phyloP scores from a whole-genome alignment of 2,888 invertebrate genomes.

The Yponomeuta plumbellus region DNA sequence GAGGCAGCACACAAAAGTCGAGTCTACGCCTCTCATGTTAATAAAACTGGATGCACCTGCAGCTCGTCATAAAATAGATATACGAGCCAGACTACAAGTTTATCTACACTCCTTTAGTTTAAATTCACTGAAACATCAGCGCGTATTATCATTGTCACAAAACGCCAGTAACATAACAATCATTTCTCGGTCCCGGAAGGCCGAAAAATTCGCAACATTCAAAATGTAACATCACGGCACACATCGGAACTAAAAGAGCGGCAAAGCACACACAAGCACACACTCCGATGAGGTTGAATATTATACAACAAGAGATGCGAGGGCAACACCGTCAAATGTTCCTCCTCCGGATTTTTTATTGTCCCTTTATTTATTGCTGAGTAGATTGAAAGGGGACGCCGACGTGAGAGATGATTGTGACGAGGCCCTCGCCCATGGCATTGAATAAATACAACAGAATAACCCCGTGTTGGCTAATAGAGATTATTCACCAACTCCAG shows the following conservation, averaged over 20 bases:
- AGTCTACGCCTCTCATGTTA: too few relatives aligned
- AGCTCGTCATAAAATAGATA: too few relatives aligned
- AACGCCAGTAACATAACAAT: conserved; percentile 5
- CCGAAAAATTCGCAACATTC: background rate
- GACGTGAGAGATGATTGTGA: conserved; percentile 55
- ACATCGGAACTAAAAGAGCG: background rate
- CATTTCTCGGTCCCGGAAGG: background rate
- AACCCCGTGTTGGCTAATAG: background rate
- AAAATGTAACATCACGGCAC: background rate
- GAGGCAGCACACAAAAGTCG: too few relatives aligned
- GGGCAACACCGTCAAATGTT: conserved; percentile 45
- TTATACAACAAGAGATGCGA: conserved; percentile 28
- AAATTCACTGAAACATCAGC: background rate
- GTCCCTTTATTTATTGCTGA: conserved; percentile 72
- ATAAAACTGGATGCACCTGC: too few relatives aligned
- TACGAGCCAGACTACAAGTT: too few relatives aligned
- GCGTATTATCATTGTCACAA: background rate
- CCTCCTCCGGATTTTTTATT: conserved; percentile 51
- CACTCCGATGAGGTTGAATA: conserved; percentile 17
- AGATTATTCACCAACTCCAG: too few relatives aligned
- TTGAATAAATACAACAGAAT: background rate
- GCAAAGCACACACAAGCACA: conserved; percentile 3
- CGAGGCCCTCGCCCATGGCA: conserved; percentile 35
- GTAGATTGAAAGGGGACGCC: conserved; percentile 73
- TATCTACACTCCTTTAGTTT: too few relatives aligned